These are phyloP conservation scores for Scaptomyza reducta DNA, from an alignment of 2,888 invertebrate species.

Conservation along the genomic window DNA sequence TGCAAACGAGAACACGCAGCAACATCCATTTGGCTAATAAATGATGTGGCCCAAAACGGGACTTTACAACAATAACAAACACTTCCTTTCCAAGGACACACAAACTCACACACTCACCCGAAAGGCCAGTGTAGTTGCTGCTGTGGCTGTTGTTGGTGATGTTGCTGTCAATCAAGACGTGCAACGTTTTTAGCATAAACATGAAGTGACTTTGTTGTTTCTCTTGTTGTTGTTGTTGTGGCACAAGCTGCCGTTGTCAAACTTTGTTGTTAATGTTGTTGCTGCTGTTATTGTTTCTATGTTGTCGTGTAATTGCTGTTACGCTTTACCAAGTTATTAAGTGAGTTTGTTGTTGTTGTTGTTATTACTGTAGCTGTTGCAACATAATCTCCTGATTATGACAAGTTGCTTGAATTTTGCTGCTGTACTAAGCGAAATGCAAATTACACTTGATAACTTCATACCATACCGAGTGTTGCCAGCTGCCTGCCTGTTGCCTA, in stretches of 20 bases:
- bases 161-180: slow-evolving; percentile 71
- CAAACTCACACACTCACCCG: slow-evolving; percentile 16
- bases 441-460: slow-evolving; percentile 58
- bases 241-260: slow-evolving; percentile 58
- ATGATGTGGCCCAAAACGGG: slow-evolving; percentile 62
- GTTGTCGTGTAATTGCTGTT: slow-evolving; percentile 64
- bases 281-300: slow-evolving; percentile 30
- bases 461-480: slow-evolving; percentile 10
- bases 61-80: slow-evolving; percentile 27
- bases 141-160: slow-evolving; percentile 54
- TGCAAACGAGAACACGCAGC: slow-evolving; percentile 46
- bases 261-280: slow-evolving; percentile 45
- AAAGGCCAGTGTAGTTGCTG: slow-evolving; percentile 27
- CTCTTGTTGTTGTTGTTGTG: slow-evolving; percentile 51
- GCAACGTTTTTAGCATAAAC: slow-evolving; percentile 65
- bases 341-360: slow-evolving; percentile 56
- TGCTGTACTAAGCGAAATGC: slow-evolving; percentile 44
- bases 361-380: slow-evolving; percentile 52
- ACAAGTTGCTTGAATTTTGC: slow-evolving; percentile 52
- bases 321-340: slow-evolving; percentile 71
- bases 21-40: slow-evolving; percentile 58
- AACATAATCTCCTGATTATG: slow-evolving; percentile 74
- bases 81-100: slow-evolving; percentile 20
- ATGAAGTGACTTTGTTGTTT: slow-evolving; percentile 41
- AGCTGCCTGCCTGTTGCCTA: slow-evolving; percentile 31